These are phyloP conservation scores for Apotomis turbidana DNA, from an alignment of 2,888 invertebrate species.

Conservation along the genomic window DNA sequence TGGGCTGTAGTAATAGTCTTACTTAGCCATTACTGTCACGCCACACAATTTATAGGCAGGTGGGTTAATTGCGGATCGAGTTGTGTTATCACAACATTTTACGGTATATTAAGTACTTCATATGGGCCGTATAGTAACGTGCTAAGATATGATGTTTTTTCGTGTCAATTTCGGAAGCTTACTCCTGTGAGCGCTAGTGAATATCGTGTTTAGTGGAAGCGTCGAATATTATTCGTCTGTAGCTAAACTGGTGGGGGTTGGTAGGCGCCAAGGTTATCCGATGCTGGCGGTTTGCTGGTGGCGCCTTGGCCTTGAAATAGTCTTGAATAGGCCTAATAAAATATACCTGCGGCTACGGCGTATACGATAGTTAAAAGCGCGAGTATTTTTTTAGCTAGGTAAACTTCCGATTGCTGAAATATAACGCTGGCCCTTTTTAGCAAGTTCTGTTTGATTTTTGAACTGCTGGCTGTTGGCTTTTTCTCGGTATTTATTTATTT, in stretches of 20 bases:
- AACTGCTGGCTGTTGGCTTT: no score
- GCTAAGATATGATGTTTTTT: not conserved
- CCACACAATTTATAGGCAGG: slow-evolving; percentile 36
- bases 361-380: slow-evolving; percentile 45
- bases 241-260: slow-evolving; percentile 47
- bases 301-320: slow-evolving; percentile 48
- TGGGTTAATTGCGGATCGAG: slow-evolving; percentile 37
- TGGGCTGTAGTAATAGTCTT: slow-evolving; percentile 38
- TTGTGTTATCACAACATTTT: slow-evolving; percentile 33
- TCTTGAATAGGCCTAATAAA: slow-evolving; percentile 50
- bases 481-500: no score
- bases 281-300: slow-evolving; percentile 29
- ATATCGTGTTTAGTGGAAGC: not conserved
- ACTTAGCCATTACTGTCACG: slow-evolving; percentile 42
- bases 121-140: not conserved
- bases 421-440: no score
- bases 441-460: no score
- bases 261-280: slow-evolving; percentile 49
- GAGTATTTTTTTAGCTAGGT: slow-evolving; percentile 51
- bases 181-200: not conserved
- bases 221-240: slow-evolving; percentile 41
- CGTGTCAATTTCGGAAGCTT: not conserved
- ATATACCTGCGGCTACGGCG: slow-evolving; percentile 48
- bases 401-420: slow-evolving; percentile 48
- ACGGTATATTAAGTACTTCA: slow-evolving; percentile 18